Evolutionary conservation across 2,888 invertebrate genomes (phyloP).

Genomic region (Antheraea assamensis): DNA sequence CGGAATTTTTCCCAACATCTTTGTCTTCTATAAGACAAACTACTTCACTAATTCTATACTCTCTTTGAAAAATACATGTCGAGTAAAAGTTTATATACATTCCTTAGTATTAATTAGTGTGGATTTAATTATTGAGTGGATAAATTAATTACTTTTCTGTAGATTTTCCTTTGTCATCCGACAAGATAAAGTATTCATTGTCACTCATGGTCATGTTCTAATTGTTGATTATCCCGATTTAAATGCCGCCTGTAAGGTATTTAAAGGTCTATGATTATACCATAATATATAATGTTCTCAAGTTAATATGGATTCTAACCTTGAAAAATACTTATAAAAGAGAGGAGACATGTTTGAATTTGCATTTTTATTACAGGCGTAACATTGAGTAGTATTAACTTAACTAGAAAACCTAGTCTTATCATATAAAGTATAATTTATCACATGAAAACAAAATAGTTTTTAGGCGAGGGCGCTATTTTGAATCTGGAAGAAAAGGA

Average conservation of each 20-base stretch:
- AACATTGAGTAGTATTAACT: neutral
- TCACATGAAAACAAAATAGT: neutral
- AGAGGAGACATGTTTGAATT: neutral
- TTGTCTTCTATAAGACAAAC: neutral
- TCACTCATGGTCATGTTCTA: conserved; percentile 11
- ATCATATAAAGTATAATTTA: neutral
- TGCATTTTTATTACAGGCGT: neutral
- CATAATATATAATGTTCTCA: neutral
- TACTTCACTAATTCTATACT: neutral
- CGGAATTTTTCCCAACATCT: conserved; percentile 24
- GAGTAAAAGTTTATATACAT: conserved; percentile 17
- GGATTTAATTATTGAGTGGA: neutral
- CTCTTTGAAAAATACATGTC: neutral
- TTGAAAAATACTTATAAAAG: neutral
- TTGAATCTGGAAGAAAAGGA: no score
- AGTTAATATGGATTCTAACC: neutral
- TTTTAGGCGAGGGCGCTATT: neutral
- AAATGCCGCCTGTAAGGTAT: neutral
- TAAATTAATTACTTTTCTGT: conserved; percentile 18
- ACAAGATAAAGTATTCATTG: conserved; percentile 6
- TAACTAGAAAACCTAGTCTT: neutral
- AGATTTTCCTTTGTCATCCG: conserved; percentile 8
- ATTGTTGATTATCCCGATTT: neutral
- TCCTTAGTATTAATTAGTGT: conserved; percentile 1
- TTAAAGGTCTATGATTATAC: neutral